These are phyloP conservation scores for Sceloporus undulatus DNA, from an alignment of 2,113 vertebrate species.

Conservation along the genomic window DNA sequence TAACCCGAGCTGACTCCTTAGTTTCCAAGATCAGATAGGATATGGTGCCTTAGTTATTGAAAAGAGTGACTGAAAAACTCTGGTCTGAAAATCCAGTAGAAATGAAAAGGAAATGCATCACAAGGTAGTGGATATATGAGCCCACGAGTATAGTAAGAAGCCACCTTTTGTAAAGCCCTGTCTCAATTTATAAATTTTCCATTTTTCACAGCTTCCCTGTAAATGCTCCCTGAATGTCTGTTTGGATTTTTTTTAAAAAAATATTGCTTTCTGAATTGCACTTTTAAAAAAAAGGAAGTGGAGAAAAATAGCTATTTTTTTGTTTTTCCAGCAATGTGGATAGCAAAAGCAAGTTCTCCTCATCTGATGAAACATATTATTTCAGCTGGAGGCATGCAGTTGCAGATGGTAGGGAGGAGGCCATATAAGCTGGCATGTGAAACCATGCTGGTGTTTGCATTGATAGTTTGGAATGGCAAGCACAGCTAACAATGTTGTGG, in stretches of 20 bases:
- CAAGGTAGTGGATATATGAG: not conserved
- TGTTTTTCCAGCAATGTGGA: conserved; percentile 43
- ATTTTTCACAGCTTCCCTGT: conserved; percentile 44
- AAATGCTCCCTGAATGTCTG: conserved; percentile 27
- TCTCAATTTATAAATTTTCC: not conserved
- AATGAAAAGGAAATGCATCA: not conserved
- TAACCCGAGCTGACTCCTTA: no score
- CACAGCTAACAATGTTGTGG: conserved; percentile 25
- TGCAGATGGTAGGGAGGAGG: conserved; percentile 52
- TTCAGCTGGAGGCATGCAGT: conserved; percentile 64
- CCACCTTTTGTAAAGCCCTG: not conserved
- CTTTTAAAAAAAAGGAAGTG: not conserved
- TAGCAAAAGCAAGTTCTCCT: conserved; percentile 54
- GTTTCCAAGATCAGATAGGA: no score
- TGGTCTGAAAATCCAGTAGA: not conserved
- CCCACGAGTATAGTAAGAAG: not conserved
- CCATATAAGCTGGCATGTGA: conserved; percentile 17
- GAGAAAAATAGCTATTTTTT: not conserved
- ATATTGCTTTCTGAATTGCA: not conserved
- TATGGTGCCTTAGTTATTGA: no score
- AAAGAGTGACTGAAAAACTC: no score
- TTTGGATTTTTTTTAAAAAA: not conserved
- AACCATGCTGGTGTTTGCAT: conserved; percentile 15
- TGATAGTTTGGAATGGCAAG: rapidly evolving
- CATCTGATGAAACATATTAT: conserved; percentile 54